Evolutionary conservation across 1,140 invertebrate species (phyloP).

Genomic region (Achatina immaculata): DNA sequence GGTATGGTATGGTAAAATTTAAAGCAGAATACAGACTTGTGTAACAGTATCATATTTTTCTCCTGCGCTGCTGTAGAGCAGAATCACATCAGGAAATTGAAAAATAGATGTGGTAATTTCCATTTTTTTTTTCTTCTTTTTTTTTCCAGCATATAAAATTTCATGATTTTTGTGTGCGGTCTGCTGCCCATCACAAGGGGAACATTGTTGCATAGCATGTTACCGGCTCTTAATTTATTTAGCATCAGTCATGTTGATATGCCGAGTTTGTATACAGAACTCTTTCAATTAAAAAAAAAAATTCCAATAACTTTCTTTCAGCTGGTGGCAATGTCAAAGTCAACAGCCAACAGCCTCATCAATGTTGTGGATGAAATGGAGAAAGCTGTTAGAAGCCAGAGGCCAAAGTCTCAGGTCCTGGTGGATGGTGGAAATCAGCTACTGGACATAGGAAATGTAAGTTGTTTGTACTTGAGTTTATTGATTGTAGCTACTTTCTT

Average conservation of each 20-base stretch:
- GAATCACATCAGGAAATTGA: too few relatives aligned
- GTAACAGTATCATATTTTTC: too few relatives aligned
- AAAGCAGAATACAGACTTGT: too few relatives aligned
- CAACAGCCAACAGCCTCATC: slow-evolving; percentile 39
- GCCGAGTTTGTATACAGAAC: neutral
- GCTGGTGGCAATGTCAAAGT: slow-evolving; percentile 30
- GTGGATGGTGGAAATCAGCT: slow-evolving; percentile 53
- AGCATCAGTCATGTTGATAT: neutral
- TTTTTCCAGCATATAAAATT: too few relatives aligned
- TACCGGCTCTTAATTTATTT: neutral
- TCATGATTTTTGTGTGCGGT: too few relatives aligned
- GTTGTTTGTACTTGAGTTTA: too few relatives aligned
- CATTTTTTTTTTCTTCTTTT: too few relatives aligned
- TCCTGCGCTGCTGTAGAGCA: too few relatives aligned
- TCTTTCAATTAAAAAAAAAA: neutral
- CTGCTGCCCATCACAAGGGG: neutral
- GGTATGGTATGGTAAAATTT: too few relatives aligned
- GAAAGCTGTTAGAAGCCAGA: slow-evolving; percentile 47
- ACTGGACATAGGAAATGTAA: slow-evolving; percentile 57
- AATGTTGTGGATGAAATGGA: slow-evolving; percentile 58
- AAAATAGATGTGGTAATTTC: too few relatives aligned
- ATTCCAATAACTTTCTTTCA: slow-evolving; percentile 6
- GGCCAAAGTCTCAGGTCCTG: slow-evolving; percentile 50
- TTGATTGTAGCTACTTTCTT: neutral
- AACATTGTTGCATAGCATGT: neutral